These are phyloP conservation scores for Acanthornis magna DNA, from an alignment of 2,797 vertebrate genomes.

Conservation along the genomic window DNA sequence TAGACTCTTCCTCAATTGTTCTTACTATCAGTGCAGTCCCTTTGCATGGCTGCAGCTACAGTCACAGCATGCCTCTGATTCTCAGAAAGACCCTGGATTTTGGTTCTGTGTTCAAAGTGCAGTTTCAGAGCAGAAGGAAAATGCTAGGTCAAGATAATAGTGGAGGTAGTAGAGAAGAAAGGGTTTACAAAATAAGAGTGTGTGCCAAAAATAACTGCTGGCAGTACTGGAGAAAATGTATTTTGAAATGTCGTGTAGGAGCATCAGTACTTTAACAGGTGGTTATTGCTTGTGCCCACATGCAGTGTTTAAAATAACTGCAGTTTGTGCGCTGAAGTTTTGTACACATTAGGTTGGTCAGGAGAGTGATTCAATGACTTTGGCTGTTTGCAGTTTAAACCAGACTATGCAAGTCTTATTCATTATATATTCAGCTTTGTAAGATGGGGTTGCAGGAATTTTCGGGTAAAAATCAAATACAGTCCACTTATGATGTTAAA, in stretches of 20 bases:
- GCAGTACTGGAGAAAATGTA: slow-evolving; percentile 37
- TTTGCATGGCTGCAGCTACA: not conserved
- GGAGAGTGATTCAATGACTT: slow-evolving; percentile 13
- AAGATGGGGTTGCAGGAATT: not conserved
- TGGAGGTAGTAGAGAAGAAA: slow-evolving; percentile 34
- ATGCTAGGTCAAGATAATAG: not conserved
- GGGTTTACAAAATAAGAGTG: slow-evolving; percentile 10
- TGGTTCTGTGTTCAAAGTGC: not conserved
- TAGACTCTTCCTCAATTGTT: not conserved
- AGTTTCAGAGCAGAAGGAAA: not conserved
- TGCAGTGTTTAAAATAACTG: slow-evolving; percentile 56
- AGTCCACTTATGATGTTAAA: not conserved
- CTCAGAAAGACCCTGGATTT: not conserved
- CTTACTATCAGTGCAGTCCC: not conserved
- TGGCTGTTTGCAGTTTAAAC: not conserved
- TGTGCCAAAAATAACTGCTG: slow-evolving; percentile 48
- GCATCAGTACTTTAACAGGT: slow-evolving; percentile 61
- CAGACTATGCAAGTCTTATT: not conserved
- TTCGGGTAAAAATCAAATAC: not conserved
- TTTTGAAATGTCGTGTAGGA: slow-evolving; percentile 57
- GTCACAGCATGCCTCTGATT: not conserved
- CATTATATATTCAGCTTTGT: not conserved
- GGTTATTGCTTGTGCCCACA: slow-evolving; percentile 56
- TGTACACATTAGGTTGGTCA: slow-evolving; percentile 6
- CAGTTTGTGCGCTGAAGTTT: slow-evolving; percentile 29